Percentiles rank a stretch among this genome's conserved stretches.
Evolutionary conservation across 2,113 vertebrate genomes (phyloP).

Genomic region (Ondatra zibethicus): DNA sequence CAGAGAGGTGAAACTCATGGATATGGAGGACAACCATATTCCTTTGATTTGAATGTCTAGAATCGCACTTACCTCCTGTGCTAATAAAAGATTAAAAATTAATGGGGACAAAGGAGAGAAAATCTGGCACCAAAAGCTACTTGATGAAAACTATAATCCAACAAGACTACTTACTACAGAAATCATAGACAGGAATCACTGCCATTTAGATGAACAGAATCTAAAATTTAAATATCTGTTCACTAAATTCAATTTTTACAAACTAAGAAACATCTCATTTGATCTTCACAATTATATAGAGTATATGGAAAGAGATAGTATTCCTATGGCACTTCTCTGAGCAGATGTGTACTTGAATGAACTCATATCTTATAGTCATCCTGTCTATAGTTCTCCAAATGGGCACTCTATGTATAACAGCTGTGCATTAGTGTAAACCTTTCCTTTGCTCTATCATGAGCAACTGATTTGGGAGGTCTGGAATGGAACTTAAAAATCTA

Average conservation of each 20-base stretch:
- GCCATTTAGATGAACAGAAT: background rate
- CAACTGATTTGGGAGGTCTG: background rate
- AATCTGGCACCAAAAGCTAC: slow-evolving; percentile 20
- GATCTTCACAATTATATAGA: slow-evolving; percentile 11
- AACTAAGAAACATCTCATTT: slow-evolving; percentile 47
- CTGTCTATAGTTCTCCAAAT: slow-evolving; percentile 24
- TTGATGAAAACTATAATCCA: slow-evolving; percentile 31
- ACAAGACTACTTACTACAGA: slow-evolving; percentile 15
- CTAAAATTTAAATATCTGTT: slow-evolving; percentile 41
- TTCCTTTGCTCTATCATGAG: slow-evolving; percentile 6
- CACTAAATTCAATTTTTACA: slow-evolving; percentile 54
- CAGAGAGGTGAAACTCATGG: background rate
- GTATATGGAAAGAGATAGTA: slow-evolving; percentile 17
- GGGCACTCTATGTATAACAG: background rate
- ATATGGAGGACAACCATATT: background rate
- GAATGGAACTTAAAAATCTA: background rate
- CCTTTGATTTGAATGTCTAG: slow-evolving; percentile 5
- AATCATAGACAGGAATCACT: slow-evolving; percentile 1
- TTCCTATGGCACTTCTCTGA: slow-evolving; percentile 7
- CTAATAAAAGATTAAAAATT: slow-evolving; percentile 50
- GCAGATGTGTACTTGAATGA: slow-evolving; percentile 7
- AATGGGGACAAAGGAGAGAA: background rate
- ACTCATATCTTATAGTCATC: slow-evolving; percentile 26
- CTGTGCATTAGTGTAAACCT: slow-evolving; percentile 5
- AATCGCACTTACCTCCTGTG: background rate